phyloP scores from a whole-genome alignment of 2,797 vertebrate genomes.

The Myotis findleyi region DNA sequence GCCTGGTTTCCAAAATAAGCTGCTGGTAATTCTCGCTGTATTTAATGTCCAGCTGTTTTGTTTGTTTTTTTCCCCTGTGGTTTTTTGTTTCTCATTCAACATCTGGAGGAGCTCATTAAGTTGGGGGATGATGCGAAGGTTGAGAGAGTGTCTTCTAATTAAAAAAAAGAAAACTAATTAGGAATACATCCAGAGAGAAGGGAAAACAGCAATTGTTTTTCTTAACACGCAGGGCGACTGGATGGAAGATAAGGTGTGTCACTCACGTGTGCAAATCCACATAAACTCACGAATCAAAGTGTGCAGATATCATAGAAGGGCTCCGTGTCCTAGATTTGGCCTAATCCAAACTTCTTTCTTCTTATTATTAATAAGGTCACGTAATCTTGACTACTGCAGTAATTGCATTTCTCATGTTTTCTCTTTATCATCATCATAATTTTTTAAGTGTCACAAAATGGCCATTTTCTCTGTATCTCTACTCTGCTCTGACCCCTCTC shows the following conservation, averaged over 20 bases:
- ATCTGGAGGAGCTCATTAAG: conserved; percentile 79
- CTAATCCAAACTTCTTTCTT: neutral
- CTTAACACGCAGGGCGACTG: neutral
- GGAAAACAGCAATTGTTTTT: conserved; percentile 63
- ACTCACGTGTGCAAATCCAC: neutral
- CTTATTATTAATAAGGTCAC: accelerated
- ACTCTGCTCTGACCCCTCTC: accelerated
- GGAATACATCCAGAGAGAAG: conserved; percentile 51
- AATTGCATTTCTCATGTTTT: neutral
- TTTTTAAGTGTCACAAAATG: neutral
- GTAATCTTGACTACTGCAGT: neutral
- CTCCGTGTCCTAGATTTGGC: neutral
- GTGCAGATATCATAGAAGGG: neutral
- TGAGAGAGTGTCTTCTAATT: conserved; percentile 71
- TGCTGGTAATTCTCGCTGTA: conserved; percentile 64
- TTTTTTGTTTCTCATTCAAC: conserved; percentile 69
- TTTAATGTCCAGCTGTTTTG: conserved; percentile 77
- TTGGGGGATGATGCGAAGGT: neutral
- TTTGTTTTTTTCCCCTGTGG: conserved; percentile 26
- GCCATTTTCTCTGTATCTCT: accelerated
- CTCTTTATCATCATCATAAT: no score
- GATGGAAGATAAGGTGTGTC: conserved; percentile 21
- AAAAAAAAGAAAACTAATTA: conserved; percentile 69
- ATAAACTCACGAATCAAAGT: neutral
- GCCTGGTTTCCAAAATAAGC: conserved; percentile 56